Evolutionary conservation across 2,888 invertebrate species (phyloP).

Genomic region (Gisinianus flammeolus): DNA sequence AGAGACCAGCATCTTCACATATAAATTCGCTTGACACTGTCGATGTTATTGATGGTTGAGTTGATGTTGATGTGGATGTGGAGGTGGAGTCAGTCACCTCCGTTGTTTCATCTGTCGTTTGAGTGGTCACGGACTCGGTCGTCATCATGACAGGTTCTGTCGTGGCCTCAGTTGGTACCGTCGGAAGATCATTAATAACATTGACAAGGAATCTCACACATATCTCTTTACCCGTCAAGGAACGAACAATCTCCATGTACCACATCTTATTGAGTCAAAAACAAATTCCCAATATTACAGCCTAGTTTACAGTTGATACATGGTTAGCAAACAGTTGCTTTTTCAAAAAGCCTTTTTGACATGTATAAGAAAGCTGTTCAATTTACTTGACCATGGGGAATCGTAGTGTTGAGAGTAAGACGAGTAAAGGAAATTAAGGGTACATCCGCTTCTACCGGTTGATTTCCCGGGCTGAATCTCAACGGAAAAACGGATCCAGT

Average conservation of each 20-base stretch:
- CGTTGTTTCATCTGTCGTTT: background rate
- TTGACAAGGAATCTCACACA: background rate
- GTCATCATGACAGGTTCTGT: background rate
- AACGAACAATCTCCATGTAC: conserved; percentile 12
- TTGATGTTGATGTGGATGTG: background rate
- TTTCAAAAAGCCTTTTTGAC: too few relatives aligned
- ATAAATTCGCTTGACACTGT: background rate
- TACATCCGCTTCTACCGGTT: background rate
- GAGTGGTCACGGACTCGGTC: background rate
- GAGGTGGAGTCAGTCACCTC: background rate
- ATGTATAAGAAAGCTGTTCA: too few relatives aligned
- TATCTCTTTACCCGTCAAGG: background rate
- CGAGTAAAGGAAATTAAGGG: background rate
- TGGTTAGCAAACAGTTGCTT: too few relatives aligned
- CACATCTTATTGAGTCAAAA: background rate
- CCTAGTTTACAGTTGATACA: too few relatives aligned
- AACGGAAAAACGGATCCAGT: background rate
- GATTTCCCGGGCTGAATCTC: background rate
- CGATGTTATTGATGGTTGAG: background rate
- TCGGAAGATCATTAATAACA: background rate
- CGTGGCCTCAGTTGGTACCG: background rate
- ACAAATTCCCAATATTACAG: too few relatives aligned
- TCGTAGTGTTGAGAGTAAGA: background rate
- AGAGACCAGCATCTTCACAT: conserved; percentile 2
- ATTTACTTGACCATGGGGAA: conserved; percentile 1